These are phyloP conservation scores for Lobophora halterata DNA, from an alignment of 2,888 invertebrate species.

Conservation along the genomic window DNA sequence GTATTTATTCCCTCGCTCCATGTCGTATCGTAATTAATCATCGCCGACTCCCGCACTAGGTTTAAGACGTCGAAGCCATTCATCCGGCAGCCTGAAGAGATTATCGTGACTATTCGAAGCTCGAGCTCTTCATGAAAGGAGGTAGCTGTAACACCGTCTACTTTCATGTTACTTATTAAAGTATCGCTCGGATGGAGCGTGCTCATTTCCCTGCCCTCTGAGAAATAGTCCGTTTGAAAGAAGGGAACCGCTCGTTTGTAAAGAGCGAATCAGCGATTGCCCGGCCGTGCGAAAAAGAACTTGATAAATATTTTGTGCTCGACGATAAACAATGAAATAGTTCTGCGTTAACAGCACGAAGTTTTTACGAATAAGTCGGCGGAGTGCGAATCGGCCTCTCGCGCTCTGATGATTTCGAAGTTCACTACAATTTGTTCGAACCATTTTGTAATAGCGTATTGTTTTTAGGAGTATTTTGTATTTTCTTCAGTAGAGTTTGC, in stretches of 20 bases:
- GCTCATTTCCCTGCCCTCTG: constrained; percentile 25
- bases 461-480: no score
- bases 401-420: no score
- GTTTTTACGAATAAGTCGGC: constrained; percentile 10
- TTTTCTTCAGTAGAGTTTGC: no score
- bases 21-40: constrained; percentile 1
- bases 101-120: constrained; percentile 36
- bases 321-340: constrained; percentile 18
- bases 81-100: constrained; percentile 35
- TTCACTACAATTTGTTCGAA: no score
- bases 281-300: constrained; percentile 19
- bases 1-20: constrained; percentile 10
- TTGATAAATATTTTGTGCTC: constrained; percentile 27
- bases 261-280: constrained; percentile 21
- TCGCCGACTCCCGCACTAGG: constrained; percentile 6
- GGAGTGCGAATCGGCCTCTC: no score
- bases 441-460: no score
- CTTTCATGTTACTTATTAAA: constrained; percentile 31
- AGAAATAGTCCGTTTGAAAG: constrained; percentile 19
- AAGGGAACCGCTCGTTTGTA: constrained; percentile 13
- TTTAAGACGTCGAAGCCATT: constrained; percentile 30
- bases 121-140: constrained; percentile 19
- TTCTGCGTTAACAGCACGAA: constrained; percentile 20
- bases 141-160: constrained; percentile 19
- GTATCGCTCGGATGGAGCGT: constrained; percentile 16